Evolutionary conservation across 2,888 invertebrate genomes (phyloP).

Genomic region (Willowsia nigromaculata): DNA sequence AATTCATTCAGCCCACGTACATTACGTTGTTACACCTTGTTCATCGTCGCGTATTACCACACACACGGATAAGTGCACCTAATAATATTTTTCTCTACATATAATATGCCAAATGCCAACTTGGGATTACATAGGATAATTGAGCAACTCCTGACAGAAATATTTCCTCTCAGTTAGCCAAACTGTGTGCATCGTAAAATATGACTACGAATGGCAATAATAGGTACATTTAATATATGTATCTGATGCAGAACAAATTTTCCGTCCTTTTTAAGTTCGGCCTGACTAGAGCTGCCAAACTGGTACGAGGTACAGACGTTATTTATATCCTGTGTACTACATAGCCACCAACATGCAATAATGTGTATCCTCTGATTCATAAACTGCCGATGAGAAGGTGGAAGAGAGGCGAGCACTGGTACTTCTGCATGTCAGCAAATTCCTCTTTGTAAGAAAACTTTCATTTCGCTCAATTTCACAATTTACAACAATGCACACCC

Average conservation of each 20-base stretch:
- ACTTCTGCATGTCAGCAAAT: conserved; percentile 39
- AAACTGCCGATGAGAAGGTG: background rate
- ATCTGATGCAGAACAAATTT: conserved; percentile 28
- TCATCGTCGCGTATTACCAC: conserved; percentile 21
- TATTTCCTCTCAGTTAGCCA: conserved; percentile 8
- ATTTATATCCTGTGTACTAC: conserved; percentile 17
- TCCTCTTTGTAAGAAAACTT: conserved; percentile 39
- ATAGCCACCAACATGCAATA: conserved; percentile 13
- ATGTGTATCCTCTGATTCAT: background rate
- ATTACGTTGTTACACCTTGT: conserved; percentile 38
- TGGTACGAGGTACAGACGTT: conserved; percentile 12
- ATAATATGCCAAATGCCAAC: background rate
- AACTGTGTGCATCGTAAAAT: conserved; percentile 53
- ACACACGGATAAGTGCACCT: background rate
- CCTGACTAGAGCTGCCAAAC: background rate
- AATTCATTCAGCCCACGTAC: conserved; percentile 64
- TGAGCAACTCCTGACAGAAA: background rate
- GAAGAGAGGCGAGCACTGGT: background rate
- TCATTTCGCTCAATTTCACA: conserved; percentile 57
- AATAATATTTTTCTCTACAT: background rate
- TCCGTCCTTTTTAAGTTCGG: conserved; percentile 49
- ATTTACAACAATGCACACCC: conserved; percentile 34
- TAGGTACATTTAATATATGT: background rate
- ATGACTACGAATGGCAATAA: conserved; percentile 57
- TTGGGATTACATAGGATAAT: background rate